Base-by-base conservation (phyloP, 1,140 invertebrate genomes). In the Dolichoris vasculosae region DNA sequence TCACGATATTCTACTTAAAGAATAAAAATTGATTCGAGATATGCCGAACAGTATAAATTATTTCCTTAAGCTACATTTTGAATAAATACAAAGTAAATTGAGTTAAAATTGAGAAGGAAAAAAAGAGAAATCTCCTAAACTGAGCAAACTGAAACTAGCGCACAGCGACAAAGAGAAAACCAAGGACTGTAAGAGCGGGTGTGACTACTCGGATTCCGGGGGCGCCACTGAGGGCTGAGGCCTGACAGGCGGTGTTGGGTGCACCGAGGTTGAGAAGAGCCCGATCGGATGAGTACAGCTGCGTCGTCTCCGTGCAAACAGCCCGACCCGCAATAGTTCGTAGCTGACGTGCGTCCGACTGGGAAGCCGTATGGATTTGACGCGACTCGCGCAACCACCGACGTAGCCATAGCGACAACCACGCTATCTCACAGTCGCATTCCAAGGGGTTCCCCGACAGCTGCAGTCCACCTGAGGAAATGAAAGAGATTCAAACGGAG, bases 391-490 rank as follows among this genome's bases (percentile, higher is more conserved):
- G 93, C 8, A 96, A 94, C 97, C 97, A 98, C 48, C 97, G 94
- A 30, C 97, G 94, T 75, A 98, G 93, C 97, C 97, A 98, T 73
- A 97, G 95, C 1, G 97, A 97, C 43, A 98, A 94, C 97, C 97
- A 98, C 9, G 97, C 96, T 59, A 98, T 93, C 77, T 97, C 96
- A 90, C 97, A 98, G 87, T 97, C 97, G 89, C 97, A 98, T 30
- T 95, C 95, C 89, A 97, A 94, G 0, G 97, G 97, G 93, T 98
- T 98, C 64, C 96, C 96, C 13, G 96, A 95, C 85, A 98, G 94
- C 46, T 96, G 95, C 71, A 98, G 92, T 23, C 97, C 97, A 89
- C 97, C 97, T 97, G 94, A 85, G 91, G 92, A 35, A 67, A 90
- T 88, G 89, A 2, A 73, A 73, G 11, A 11, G 11, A 51, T 51